Evolutionary conservation across 2,888 invertebrate species (phyloP), one percentile per base, ranked within the genome.

Genomic region (Lasioglossum malachurum): DNA sequence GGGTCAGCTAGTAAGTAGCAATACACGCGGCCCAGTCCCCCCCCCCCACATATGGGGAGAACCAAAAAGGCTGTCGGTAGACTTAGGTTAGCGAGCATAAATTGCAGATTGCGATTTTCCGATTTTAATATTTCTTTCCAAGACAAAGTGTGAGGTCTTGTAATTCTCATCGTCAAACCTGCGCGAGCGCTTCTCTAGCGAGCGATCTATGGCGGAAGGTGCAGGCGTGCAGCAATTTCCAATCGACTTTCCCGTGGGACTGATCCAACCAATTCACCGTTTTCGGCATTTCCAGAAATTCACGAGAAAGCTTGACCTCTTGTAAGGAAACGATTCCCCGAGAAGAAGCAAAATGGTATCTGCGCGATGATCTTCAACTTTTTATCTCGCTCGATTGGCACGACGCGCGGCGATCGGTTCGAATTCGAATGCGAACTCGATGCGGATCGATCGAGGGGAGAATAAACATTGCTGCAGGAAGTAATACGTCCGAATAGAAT

Each of bases 401-500:
- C n/a, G n/a, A n/a, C n/a, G 38, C 8, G 8, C 44, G 44, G 12
- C 44, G 3, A 44, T 44, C 46, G 16, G 16, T 16, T 46, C 46
- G 46, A 16, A 46, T 46, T 16, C 46, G 16, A 16, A 16, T 16
- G 4, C 14, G 49, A 46, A 19, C 5, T 16, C 49, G 49, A 49
- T 5, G 16, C 1, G 49, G 49, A 19, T 49, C 49, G 49, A 19
- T 23, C 57, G 8, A n/a, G n/a, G n/a, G 57, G n/a, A n/a, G n/a
- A 57, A 57, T 57, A 57, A 57, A 57, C 53, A n/a, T n/a, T 53
- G 23, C 69, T 53, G 53, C 41, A 27, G 27, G 7, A 72, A 74
- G 57, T 23, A 60, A 79, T 76, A 73, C 46, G 64, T 72, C 72
- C 44, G 75, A 72, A 53, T 86, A 81, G 84, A 86, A 87, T 85